Percentiles rank a stretch among this genome's conserved stretches.
phyloP scores from a whole-genome alignment of 2,888 invertebrate genomes.

The Protophormia terraenovae region DNA sequence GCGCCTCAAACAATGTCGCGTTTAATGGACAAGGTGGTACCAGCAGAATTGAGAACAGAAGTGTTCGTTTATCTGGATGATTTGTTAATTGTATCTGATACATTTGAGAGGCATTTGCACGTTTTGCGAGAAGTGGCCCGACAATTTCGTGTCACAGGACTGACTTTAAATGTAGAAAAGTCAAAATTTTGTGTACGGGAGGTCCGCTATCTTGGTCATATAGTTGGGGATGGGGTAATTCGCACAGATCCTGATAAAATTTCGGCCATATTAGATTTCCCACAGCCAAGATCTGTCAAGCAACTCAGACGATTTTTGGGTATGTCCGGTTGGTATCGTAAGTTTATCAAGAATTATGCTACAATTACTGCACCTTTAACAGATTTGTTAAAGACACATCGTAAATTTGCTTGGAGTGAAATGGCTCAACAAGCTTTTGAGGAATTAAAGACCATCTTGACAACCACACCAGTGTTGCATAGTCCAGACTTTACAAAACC shows the following conservation, averaged over 20 bases:
- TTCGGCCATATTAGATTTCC: slow-evolving; percentile 46
- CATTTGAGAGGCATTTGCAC: slow-evolving; percentile 28
- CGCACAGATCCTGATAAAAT: slow-evolving; percentile 52
- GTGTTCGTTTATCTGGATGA: slow-evolving; percentile 63
- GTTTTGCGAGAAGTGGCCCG: slow-evolving; percentile 11
- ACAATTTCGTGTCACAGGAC: slow-evolving; percentile 30
- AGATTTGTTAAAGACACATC: slow-evolving; percentile 44
- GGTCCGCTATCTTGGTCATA: slow-evolving; percentile 26
- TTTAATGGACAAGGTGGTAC: slow-evolving; percentile 46
- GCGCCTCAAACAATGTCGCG: no score
- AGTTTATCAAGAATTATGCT: slow-evolving; percentile 61
- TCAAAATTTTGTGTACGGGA: slow-evolving; percentile 52
- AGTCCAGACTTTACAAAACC: not conserved
- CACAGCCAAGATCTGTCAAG: slow-evolving; percentile 32
- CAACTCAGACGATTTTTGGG: slow-evolving; percentile 64
- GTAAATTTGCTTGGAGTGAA: slow-evolving; percentile 35
- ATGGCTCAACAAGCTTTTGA: slow-evolving; percentile 36
- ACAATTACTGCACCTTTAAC: slow-evolving; percentile 56
- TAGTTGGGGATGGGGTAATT: slow-evolving; percentile 50
- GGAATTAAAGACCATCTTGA: slow-evolving; percentile 37
- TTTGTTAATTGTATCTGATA: slow-evolving; percentile 35
- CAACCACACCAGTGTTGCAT: slow-evolving; percentile 24
- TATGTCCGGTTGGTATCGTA: slow-evolving; percentile 66
- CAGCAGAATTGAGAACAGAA: slow-evolving; percentile 33
- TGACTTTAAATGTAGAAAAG: slow-evolving; percentile 26